phyloP scores from a whole-genome alignment of 1,140 invertebrate species.

The Lasioglossum albipes region DNA sequence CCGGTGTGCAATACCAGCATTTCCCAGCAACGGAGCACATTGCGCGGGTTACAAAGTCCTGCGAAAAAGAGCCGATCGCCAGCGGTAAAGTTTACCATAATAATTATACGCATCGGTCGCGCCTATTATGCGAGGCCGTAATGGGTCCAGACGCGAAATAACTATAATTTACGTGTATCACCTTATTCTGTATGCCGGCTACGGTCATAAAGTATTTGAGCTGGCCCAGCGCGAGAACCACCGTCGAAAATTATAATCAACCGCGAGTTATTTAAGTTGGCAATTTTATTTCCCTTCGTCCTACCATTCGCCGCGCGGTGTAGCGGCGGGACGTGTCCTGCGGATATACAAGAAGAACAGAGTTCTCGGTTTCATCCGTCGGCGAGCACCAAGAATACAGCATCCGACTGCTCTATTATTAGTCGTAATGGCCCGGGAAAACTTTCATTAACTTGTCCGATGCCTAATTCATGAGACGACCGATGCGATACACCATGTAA shows the following conservation, averaged over 20 bases:
- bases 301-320: neutral
- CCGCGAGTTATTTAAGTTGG: conserved; percentile 44
- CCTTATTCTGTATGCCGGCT: conserved; percentile 36
- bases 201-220: conserved; percentile 43
- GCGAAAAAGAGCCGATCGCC: conserved; percentile 16
- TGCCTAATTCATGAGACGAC: conserved; percentile 66
- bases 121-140: conserved; percentile 31
- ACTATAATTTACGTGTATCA: conserved; percentile 50
- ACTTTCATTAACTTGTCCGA: conserved; percentile 66
- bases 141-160: conserved; percentile 34
- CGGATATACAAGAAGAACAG: neutral
- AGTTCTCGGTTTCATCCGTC: neutral
- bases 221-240: neutral
- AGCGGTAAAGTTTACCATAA: conserved; percentile 37
- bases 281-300: conserved; percentile 33
- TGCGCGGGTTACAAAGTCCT: neutral
- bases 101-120: conserved; percentile 44
- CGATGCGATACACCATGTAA: conserved; percentile 59
- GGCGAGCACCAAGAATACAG: neutral
- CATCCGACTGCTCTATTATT: conserved; percentile 60
- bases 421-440: conserved; percentile 62
- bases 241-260: conserved; percentile 44
- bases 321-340: neutral
- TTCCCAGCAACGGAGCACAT: neutral
- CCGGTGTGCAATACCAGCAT: neutral